A percentile compares a stretch with the other conserved stretches of the same genome.
phyloP scores from a whole-genome alignment of 1,140 invertebrate species.

The Tribolium castaneum region DNA sequence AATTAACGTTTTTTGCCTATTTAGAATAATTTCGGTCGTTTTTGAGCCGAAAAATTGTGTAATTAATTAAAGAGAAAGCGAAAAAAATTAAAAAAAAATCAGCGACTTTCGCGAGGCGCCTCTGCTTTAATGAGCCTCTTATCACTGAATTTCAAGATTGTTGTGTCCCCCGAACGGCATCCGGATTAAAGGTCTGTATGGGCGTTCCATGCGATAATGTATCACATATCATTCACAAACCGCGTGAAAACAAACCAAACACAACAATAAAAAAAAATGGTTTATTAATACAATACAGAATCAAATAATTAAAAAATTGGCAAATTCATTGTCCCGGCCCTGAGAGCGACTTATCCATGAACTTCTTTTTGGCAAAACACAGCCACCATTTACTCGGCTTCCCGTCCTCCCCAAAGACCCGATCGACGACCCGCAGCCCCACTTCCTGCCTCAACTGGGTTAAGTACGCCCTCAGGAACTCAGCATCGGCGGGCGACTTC shows the following conservation, averaged over 20 bases:
- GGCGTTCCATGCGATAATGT: neutral
- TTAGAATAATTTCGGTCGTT: no score
- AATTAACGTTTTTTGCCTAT: no score
- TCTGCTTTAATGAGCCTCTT: neutral
- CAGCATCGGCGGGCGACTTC: constrained; percentile 79
- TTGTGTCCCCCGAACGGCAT: neutral
- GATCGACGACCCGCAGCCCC: constrained; percentile 89
- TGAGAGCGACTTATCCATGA: constrained; percentile 98
- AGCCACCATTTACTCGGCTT: constrained; percentile 99
- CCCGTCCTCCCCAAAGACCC: constrained; percentile 91
- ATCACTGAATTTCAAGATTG: neutral
- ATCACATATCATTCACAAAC: neutral
- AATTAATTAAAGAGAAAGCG: no score
- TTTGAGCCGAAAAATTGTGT: no score
- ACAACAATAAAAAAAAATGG: neutral
- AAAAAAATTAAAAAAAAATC: no score
- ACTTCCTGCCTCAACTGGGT: constrained; percentile 96
- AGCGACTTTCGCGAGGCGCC: no score
- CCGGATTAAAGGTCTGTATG: constrained; percentile 22
- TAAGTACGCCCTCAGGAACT: constrained; percentile 92
- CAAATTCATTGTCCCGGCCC: constrained; percentile 76
- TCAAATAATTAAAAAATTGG: constrained; percentile 30
- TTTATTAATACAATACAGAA: neutral
- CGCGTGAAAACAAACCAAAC: neutral
- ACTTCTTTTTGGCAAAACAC: constrained; percentile 99